phyloP scores from a whole-genome alignment of 1,140 invertebrate species.

The Lysiphlebus fabarum region DNA sequence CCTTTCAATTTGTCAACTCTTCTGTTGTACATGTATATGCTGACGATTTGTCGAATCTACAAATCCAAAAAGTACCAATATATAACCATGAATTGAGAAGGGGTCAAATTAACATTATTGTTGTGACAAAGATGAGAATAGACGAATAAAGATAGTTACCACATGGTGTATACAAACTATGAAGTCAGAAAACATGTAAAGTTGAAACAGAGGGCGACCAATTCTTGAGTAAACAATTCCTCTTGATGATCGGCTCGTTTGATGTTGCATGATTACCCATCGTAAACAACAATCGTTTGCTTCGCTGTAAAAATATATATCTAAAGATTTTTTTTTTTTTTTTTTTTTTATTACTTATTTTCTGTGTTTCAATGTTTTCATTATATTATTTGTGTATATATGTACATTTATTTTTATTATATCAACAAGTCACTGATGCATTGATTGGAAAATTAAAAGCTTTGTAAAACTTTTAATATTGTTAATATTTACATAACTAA shows the following conservation, averaged over 20 bases:
- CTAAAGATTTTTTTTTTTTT: background rate
- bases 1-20: constrained; percentile 58
- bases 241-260: constrained; percentile 56
- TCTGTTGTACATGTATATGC: constrained; percentile 45
- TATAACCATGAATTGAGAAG: constrained; percentile 20
- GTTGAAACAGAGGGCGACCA: constrained; percentile 24
- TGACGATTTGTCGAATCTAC: constrained; percentile 49
- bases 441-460: too few relatives aligned
- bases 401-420: too few relatives aligned
- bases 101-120: constrained; percentile 57
- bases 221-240: constrained; percentile 53
- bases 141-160: constrained; percentile 28
- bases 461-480: too few relatives aligned
- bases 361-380: too few relatives aligned
- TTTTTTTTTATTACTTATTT: too few relatives aligned
- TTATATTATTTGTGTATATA: too few relatives aligned
- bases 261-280: constrained; percentile 56
- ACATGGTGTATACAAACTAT: constrained; percentile 12
- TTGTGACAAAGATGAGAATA: constrained; percentile 49
- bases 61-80: constrained; percentile 23
- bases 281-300: constrained; percentile 53
- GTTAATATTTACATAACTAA: too few relatives aligned
- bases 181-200: constrained; percentile 9
- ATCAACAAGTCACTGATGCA: too few relatives aligned
- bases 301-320: constrained; percentile 4